Evolutionary conservation across 2,113 vertebrate species (phyloP), one percentile per base, ranked within the genome.

Genomic region (Dicerorhinus sumatrensis): DNA sequence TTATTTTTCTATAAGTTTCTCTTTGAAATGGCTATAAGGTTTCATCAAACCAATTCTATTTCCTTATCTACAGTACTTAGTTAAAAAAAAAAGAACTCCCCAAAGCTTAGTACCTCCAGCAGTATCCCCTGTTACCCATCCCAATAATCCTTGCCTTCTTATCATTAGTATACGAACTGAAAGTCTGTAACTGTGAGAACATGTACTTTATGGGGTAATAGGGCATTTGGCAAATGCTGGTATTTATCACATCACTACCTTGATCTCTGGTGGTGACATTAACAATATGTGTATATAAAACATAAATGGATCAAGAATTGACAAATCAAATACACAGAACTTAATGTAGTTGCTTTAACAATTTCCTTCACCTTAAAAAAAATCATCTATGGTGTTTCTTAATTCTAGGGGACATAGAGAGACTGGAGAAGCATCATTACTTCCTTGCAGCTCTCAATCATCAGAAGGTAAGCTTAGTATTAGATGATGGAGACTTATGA

Each of bases 401-500:
- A 91, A 88, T 89, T 80, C 39, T 96, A 99, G 99, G 98, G 97
- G 98, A 79, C 98, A 98, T 72, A 98, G 98, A 2, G 98, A 98
- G 90, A 98, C 98, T 4, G 98, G 98, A 96, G 98, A 99, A 97
- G 98, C 99, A 85, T 91, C 98, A 3, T 98, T 98, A 60, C 98
- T 98, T 76, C 98, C 98, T 2, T 97, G 98, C 20, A 97, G 98
- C 98, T 99, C 99, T 94, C 99, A 99, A 58, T 98, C 99, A 89
- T 98, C 99, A 60, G 99, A 99, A 99, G 99, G 99, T 99, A 96
- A 98, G 99, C 20, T 92, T 93, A 33, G 23, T 67, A 70, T 90
- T 18, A 83, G 77, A 54, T 82, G 29, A 63, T 33, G 21, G 21
- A 82, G 56, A 36, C 29, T 77, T 67, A 36, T 20, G 56, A 42